Percentiles rank a stretch among this genome's conserved stretches.
phyloP scores from a whole-genome alignment of 2,113 vertebrate genomes.

The Thomomys bottae region DNA sequence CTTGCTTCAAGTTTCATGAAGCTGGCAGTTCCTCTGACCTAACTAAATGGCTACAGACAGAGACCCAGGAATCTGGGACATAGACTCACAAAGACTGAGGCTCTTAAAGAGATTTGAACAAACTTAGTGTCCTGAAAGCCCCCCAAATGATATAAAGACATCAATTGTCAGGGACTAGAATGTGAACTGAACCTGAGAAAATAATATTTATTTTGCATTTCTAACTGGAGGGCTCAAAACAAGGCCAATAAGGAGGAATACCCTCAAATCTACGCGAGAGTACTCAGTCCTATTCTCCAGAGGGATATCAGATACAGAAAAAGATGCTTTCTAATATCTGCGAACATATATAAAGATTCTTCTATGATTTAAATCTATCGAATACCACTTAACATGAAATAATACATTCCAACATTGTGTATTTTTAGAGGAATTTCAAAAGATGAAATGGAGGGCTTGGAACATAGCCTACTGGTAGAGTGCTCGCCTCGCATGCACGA shows the following conservation, averaged over 20 bases:
- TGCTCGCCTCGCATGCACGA: too few relatives aligned
- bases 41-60: background rate
- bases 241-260: background rate
- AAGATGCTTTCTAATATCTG: too few relatives aligned
- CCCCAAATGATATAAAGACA: background rate
- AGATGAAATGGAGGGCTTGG: too few relatives aligned
- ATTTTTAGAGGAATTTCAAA: conserved; percentile 30
- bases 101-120: background rate
- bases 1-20: background rate
- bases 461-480: too few relatives aligned
- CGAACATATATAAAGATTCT: too few relatives aligned
- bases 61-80: background rate
- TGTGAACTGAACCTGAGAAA: background rate
- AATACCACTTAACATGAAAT: conserved; percentile 10
- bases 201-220: background rate
- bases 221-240: background rate
- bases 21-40: background rate
- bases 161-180: background rate
- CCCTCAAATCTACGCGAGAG: background rate
- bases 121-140: background rate
- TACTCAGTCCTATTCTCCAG: background rate
- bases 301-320: too few relatives aligned
- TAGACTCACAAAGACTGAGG: background rate
- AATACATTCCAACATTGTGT: background rate
- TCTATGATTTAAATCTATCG: background rate